These are phyloP conservation scores for Pseudomyrmex pallidus DNA, from an alignment of 1,140 invertebrate species.

Conservation along the genomic window DNA sequence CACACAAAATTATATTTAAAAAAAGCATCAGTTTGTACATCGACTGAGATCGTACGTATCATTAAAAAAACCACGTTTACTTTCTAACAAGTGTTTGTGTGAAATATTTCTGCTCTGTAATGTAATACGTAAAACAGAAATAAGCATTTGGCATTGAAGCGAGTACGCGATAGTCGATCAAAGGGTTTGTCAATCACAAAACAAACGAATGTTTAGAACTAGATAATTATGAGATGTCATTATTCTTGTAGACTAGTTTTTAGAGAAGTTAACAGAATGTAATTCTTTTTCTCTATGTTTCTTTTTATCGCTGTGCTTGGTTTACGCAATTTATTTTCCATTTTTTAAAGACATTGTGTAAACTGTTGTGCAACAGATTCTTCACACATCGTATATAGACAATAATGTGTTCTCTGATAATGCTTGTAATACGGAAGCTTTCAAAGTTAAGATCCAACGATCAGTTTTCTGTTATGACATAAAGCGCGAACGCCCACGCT, in stretches of 20 bases:
- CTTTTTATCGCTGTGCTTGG: background rate
- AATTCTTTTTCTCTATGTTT: too few species aligned
- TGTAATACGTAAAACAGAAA: slow-evolving; percentile 21
- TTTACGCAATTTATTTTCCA: background rate
- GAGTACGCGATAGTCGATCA: slow-evolving; percentile 6
- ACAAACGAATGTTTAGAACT: background rate
- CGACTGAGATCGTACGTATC: background rate
- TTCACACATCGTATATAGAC: background rate
- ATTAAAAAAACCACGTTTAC: background rate
- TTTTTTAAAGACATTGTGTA: background rate
- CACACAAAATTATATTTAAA: background rate
- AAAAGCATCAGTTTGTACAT: background rate
- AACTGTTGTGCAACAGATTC: background rate
- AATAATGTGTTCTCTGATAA: background rate
- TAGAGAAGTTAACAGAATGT: too few species aligned
- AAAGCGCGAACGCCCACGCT: background rate
- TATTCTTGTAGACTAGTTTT: too few species aligned
- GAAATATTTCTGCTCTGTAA: slow-evolving; percentile 35
- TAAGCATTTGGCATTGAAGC: slow-evolving; percentile 40
- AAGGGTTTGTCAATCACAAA: slow-evolving; percentile 3
- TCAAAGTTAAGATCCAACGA: background rate
- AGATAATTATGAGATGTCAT: background rate
- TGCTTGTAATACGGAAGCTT: background rate
- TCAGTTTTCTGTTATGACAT: background rate
- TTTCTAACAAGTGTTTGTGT: slow-evolving; percentile 63